Conservation (phyloP, 2,888 invertebrate genomes). For the Stenodema calcarata region DNA sequence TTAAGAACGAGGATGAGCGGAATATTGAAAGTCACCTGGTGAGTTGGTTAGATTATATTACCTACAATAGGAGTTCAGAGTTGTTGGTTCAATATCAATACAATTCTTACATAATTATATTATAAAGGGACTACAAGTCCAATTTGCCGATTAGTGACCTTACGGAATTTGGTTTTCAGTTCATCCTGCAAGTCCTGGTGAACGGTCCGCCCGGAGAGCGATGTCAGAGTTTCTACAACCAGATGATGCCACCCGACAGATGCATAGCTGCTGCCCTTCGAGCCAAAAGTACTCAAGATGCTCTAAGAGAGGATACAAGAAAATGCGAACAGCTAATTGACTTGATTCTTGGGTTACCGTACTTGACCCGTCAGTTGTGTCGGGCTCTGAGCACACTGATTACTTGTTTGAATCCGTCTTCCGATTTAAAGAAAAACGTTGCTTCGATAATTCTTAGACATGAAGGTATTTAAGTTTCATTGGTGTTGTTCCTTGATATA, state of each 20-base stretch:
- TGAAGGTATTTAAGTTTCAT: not conserved
- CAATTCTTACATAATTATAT: no score
- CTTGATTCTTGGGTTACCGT: not conserved
- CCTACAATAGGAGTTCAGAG: no score
- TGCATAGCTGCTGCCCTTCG: not conserved
- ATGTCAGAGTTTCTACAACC: not conserved
- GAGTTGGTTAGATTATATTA: no score
- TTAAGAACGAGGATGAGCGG: not conserved
- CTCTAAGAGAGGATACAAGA: not conserved
- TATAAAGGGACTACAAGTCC: no score
- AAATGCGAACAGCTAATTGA: not conserved
- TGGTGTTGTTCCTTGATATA: no score
- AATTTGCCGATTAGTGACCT: no score
- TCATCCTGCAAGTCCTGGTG: not conserved
- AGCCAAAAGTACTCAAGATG: not conserved
- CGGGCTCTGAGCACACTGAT: not conserved
- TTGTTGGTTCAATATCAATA: no score
- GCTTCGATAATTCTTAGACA: not conserved
- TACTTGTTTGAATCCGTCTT: not conserved
- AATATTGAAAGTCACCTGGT: not conserved
- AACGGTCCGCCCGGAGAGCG: slow-evolving; percentile 14
- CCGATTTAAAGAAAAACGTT: not conserved
- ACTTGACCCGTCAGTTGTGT: not conserved
- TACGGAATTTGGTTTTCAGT: not conserved
- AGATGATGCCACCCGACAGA: not conserved